Evolutionary conservation across 2,113 vertebrate species (phyloP), one percentile per base, ranked within the genome.

Genomic region (Eidolon helvum): DNA sequence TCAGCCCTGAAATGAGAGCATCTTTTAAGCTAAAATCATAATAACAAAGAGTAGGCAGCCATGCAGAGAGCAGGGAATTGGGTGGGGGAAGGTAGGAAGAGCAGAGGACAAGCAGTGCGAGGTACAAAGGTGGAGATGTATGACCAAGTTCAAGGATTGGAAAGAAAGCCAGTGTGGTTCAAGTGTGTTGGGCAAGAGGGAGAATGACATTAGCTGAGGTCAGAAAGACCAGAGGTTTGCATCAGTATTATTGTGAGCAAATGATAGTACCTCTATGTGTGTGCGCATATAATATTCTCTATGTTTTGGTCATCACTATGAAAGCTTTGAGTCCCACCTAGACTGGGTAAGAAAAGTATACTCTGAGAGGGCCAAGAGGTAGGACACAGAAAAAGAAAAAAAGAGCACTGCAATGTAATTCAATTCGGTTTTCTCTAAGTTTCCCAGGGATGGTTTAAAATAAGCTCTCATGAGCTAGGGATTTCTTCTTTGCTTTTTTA

Each of bases 401-500:
- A 4, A 85, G 0, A 50, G 15, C 19, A 9, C 18, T 82, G 10
- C 9, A 61, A 30, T 8, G 6, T 45, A 63, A 33, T 59, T 43
- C 69, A 21, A 19, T 21, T 14, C 87, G 4, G 4, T 77, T 95
- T 93, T 85, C 33, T 72, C 0, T 69, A 65, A 16, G 1, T 72
- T 92, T 93, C 59, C 40, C 24, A 57, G 45, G 4, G 7, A 87
- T 71, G 65, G n/a, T 92, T 92, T 94, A 71, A 95, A 91, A 75
- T 4, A 71, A 80, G 0, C 5, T 80, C 5, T 82, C 35, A 35
- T n/a, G 40, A 94, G 66, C 9, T 55, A 11, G 48, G 11, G 3
- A 28, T 95, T 92, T 83, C 24, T 83, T 86, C 59, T 75, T 92
- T 22, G 71, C n/a, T 66, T 95, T 95, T 85, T 77, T 88, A 96